Evolutionary conservation across 2,888 invertebrate species (phyloP), one percentile per base, ranked within the genome.

Genomic region (Ichneumon xanthorius): DNA sequence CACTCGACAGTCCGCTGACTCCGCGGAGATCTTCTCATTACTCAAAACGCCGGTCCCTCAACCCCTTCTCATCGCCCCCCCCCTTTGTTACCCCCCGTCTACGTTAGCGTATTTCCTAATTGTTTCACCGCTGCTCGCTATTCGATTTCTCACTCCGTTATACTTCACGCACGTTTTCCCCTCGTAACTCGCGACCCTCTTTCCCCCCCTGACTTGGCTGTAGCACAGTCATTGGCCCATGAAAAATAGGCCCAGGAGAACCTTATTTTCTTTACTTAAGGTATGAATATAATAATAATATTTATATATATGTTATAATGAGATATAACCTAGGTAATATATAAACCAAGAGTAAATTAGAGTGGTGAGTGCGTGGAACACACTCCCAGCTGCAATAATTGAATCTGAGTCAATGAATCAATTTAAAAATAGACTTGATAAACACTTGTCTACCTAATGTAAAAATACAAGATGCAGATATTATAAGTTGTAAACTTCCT

Each of bases 1-100:
- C 71, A 79, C 87, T 68, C 85, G 84, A 87, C 86, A 86, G 86
- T 85, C 48, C 78, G 73, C 55, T 19, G 48, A 86, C 82, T 85
- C 30, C 71, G 53, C 70, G 26, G 33, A 75, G 63, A 70, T 79
- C 45, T 78, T 45, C 78, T 78, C 77, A 78, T 82, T 73, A 82
- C 68, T 72, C 76, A 82, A 77, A 82, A 73, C 63, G 68, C 82
- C 78, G 70, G 37, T 70, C 75, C 37, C 61, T 85, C 83, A 83
- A 85, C 30, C 63, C 63, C 30, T 30, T 63, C 30, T 16, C 53
- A 85, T 67, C 76, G 79, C 75, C 78, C 84, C 71, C 40, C 48
- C 19, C 19, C 55, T 22, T 70, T 48, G 45, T 48, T 48, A 16
- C n/a, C 53, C 45, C 16, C 45, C 16, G 45, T 26, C 55, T 16